phyloP scores from a whole-genome alignment of 2,888 invertebrate species.

The Marasmarcha lunaedactyla region DNA sequence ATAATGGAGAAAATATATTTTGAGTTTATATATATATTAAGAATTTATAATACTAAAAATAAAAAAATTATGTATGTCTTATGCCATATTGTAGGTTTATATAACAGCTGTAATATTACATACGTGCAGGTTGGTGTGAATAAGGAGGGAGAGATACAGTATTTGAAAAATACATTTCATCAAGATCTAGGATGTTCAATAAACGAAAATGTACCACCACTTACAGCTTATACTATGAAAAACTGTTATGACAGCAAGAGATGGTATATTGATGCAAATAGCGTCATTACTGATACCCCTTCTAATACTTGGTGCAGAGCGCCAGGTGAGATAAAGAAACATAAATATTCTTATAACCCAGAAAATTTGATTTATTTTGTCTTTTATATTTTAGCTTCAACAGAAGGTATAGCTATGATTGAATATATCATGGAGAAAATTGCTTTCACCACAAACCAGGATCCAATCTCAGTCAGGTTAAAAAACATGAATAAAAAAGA shows the following conservation, averaged over 20 bases:
- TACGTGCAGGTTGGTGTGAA: conserved; percentile 67
- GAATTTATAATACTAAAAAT: not conserved
- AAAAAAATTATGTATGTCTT: not conserved
- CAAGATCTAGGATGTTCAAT: conserved; percentile 59
- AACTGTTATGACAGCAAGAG: conserved; percentile 69
- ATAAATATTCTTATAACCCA: too few relatives aligned
- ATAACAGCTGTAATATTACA: too few relatives aligned
- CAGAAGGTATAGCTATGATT: conserved; percentile 72
- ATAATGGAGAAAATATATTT: too few relatives aligned
- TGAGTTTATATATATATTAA: too few relatives aligned
- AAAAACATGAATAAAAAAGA: conserved; percentile 61
- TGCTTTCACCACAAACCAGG: conserved; percentile 61
- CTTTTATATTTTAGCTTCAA: conserved; percentile 49
- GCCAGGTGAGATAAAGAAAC: conserved; percentile 76
- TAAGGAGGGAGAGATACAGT: conserved; percentile 73
- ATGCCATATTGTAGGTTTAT: not conserved
- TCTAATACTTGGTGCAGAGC: conserved; percentile 78
- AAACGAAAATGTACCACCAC: conserved; percentile 53
- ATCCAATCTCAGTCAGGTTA: conserved; percentile 69
- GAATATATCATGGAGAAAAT: conserved; percentile 78
- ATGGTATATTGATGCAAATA: conserved; percentile 66
- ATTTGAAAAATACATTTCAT: conserved; percentile 65
- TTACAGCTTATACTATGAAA: conserved; percentile 39
- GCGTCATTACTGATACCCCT: conserved; percentile 74
- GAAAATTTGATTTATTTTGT: too few relatives aligned